Evolutionary conservation across 2,797 vertebrate genomes (phyloP).

Genomic region (Xiphorhynchus erythropygius): DNA sequence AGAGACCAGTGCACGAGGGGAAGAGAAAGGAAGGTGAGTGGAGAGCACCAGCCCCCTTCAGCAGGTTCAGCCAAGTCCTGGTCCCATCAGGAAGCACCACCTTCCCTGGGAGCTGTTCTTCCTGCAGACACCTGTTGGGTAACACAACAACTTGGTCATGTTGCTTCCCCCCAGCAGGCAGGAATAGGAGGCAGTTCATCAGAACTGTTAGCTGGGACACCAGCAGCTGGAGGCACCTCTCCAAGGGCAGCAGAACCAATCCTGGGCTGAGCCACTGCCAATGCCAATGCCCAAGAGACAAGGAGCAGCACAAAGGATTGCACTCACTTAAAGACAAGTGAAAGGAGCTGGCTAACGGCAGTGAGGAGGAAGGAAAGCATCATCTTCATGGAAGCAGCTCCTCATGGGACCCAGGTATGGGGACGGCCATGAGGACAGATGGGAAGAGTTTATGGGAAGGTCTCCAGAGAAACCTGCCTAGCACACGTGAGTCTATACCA

Average conservation of each 20-base stretch:
- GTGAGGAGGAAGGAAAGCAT: neutral
- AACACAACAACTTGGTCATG: neutral
- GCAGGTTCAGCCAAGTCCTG: neutral
- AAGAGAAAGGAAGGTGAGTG: fast-evolving
- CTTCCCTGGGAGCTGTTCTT: neutral
- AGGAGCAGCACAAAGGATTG: neutral
- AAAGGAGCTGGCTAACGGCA: neutral
- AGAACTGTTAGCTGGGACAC: neutral
- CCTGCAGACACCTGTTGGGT: neutral
- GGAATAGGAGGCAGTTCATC: neutral
- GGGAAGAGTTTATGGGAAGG: neutral
- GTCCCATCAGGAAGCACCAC: neutral
- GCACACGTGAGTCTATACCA: fast-evolving
- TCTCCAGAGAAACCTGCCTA: neutral
- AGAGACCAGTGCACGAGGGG: neutral
- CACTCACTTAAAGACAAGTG: neutral
- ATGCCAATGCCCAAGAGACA: fast-evolving
- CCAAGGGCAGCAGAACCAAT: neutral
- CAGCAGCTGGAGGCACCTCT: neutral
- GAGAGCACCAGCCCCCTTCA: neutral
- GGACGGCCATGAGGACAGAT: neutral
- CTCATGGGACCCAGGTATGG: neutral
- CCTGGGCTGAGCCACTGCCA: fast-evolving
- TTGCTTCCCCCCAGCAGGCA: neutral
- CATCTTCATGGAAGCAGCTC: neutral